Base-by-base conservation (phyloP, 2,113 vertebrate genomes). In the Otus sunia region DNA sequence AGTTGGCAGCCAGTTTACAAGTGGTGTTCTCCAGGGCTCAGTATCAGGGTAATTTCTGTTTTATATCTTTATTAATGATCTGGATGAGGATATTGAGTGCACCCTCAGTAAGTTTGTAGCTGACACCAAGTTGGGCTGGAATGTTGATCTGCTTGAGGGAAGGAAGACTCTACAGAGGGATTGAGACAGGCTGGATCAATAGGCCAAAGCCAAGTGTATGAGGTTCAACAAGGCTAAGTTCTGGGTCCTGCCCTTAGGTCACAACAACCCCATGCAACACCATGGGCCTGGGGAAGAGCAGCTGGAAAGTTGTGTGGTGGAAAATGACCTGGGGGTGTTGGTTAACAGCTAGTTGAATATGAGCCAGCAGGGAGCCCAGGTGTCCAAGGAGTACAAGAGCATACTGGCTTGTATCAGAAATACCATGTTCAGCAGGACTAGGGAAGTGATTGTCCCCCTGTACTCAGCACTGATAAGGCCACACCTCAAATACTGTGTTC, bases 221-320 rank as follows among this genome's bases (percentile, higher is more conserved):
- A 64, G 21, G 3, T 45, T 55, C 9, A 62, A 37, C 11, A 45
- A 45, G 27, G 37, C 9, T 3, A 15, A 34, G 22, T 71, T 5
- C 11, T 1, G 0, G 27, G 27, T 71, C 34, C 34, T 78, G 22
- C 11, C 6, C 7, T 36, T 62, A 1, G 16, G 22, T 29, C 14
- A 34, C 11, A 60, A 53, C 34, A 62, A 53, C 14, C 9, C 39
- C 32, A 32, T 20, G 10, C 19, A 47, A 47, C 45, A 1, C 23
- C 68, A 36, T 12, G 32, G 30, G 8, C 23, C 14, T 59, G 26
- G 23, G 30, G 19, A 58, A 37, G 52, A 67, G 15, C n/a, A 10
- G 7, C 29, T 74, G 53, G 45, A 43, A 37, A 77, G 8, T 21
- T 78, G 20, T 7, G 9, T 0, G 1, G 13, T 0, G 0, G 37